Conservation (phyloP, 2,888 invertebrate species). For the Drosophila affinis region DNA sequence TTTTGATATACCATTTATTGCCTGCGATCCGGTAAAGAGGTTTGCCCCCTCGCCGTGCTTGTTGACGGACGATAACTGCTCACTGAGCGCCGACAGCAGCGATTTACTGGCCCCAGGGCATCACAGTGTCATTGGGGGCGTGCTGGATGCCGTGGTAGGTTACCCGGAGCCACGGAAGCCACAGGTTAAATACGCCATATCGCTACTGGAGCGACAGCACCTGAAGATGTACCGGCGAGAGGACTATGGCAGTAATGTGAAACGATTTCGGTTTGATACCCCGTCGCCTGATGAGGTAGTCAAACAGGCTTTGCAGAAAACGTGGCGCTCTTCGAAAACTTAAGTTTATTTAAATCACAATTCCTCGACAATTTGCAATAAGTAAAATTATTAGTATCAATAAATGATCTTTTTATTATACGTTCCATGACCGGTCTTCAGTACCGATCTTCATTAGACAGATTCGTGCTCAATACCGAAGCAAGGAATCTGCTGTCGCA, state of each 20-base stretch:
- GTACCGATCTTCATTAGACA: no score
- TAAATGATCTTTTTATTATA: slow-evolving; percentile 5
- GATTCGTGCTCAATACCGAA: no score
- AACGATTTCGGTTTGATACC: slow-evolving; percentile 76
- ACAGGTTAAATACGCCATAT: slow-evolving; percentile 46
- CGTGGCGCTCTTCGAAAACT: slow-evolving; percentile 64
- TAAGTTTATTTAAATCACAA: slow-evolving; percentile 16
- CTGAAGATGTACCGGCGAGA: slow-evolving; percentile 46
- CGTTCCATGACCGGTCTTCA: no score
- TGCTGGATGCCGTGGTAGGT: slow-evolving; percentile 55
- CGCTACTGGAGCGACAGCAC: slow-evolving; percentile 40
- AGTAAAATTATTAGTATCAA: slow-evolving; percentile 13
- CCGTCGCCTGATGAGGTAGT: slow-evolving; percentile 81
- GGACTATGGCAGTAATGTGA: slow-evolving; percentile 66
- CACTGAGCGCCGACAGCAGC: background rate
- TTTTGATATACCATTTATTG: slow-evolving; percentile 66
- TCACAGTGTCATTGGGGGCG: slow-evolving; percentile 48
- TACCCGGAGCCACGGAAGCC: slow-evolving; percentile 46
- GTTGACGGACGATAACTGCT: background rate
- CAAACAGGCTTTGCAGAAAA: slow-evolving; percentile 71
- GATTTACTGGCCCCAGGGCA: background rate
- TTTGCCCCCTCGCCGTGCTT: background rate
- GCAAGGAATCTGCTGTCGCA: no score
- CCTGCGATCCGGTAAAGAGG: slow-evolving; percentile 46
- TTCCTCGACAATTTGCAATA: slow-evolving; percentile 29